Evolutionary conservation across 2,113 vertebrate species (phyloP).

Genomic region (Cebus imitator): DNA sequence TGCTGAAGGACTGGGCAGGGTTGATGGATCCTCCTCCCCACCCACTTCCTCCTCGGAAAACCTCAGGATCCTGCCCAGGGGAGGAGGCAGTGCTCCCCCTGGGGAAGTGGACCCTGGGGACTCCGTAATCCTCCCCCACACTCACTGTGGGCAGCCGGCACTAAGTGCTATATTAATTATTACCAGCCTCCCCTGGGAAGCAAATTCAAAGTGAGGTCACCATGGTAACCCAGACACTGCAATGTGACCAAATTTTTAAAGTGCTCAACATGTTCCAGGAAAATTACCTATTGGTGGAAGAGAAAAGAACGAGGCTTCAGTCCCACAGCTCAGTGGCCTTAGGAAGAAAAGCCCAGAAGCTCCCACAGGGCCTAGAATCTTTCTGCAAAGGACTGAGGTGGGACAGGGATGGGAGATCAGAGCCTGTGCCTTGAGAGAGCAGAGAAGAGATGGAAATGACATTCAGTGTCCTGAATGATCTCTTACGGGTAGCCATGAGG

Average conservation of each 20-base stretch:
- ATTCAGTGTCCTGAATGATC: background rate
- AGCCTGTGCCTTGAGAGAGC: background rate
- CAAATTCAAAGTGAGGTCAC: constrained; percentile 79
- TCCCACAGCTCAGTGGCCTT: background rate
- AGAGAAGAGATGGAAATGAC: background rate
- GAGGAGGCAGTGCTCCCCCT: no score
- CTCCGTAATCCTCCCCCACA: background rate
- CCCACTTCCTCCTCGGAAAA: background rate
- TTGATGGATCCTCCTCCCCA: background rate
- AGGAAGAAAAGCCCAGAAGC: background rate
- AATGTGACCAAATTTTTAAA: constrained; percentile 74
- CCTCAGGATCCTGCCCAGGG: background rate
- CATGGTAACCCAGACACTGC: constrained; percentile 81
- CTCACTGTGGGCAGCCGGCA: background rate
- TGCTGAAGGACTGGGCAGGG: background rate
- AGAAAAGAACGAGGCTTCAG: background rate
- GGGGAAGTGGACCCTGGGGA: background rate
- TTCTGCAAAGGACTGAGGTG: background rate
- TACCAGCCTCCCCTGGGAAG: constrained; percentile 65
- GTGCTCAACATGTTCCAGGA: constrained; percentile 58
- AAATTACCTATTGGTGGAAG: constrained; percentile 30
- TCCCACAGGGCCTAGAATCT: background rate
- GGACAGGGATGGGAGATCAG: no score
- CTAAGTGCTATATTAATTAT: constrained; percentile 76
- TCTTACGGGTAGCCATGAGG: background rate